phyloP scores from a whole-genome alignment of 2,797 vertebrate species.

The Hypotaenidia philippensis region DNA sequence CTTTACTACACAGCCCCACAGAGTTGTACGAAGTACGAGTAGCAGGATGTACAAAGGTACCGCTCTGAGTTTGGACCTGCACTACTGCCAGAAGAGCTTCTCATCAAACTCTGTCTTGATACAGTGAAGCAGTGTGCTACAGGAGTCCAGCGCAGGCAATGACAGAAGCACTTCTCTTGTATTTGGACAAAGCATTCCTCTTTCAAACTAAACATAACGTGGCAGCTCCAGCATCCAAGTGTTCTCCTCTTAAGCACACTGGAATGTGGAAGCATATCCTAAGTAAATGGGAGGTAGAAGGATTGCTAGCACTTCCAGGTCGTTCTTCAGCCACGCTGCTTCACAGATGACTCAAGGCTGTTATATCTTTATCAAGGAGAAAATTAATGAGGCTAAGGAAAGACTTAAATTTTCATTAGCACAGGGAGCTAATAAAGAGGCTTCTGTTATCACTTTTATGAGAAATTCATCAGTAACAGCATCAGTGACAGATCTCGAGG shows the following conservation, averaged over 20 bases:
- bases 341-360: neutral
- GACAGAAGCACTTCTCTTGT: neutral
- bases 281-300: neutral
- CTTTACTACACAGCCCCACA: rapidly evolving
- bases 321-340: neutral
- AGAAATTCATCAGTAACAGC: neutral
- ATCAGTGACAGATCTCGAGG: neutral
- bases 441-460: neutral
- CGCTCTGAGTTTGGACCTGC: neutral
- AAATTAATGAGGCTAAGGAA: neutral
- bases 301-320: neutral
- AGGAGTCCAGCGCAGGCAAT: neutral
- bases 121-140: neutral
- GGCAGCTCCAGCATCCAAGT: neutral
- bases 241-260: neutral
- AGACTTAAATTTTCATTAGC: neutral
- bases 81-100: neutral
- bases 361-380: neutral
- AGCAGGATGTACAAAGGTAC: neutral
- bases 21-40: rapidly evolving
- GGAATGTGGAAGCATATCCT: neutral
- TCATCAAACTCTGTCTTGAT: neutral
- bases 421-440: neutral
- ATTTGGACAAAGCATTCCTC: neutral
- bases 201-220: neutral